Percentiles rank a stretch among this genome's conserved stretches.
Conservation (phyloP, 2,888 invertebrate genomes). For the Gisinianus flammeolus region DNA sequence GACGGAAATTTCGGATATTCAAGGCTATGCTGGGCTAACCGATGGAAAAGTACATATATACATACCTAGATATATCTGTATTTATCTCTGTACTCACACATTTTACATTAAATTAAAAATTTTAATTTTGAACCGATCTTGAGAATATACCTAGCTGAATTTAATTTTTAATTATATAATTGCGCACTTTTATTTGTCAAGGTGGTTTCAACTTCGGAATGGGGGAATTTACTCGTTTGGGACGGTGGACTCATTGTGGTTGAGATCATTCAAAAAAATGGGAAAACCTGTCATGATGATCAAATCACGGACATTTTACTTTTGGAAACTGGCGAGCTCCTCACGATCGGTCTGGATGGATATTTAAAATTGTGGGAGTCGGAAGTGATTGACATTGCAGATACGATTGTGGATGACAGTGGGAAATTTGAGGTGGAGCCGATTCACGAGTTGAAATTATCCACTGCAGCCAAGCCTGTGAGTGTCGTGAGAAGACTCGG, state of each 20-base stretch:
- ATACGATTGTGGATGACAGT: slow-evolving; percentile 77
- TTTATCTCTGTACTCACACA: background rate
- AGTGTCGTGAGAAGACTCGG: slow-evolving; percentile 65
- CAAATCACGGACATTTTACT: slow-evolving; percentile 73
- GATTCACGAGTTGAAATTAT: slow-evolving; percentile 78
- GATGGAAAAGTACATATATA: slow-evolving; percentile 79
- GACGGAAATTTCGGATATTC: slow-evolving; percentile 88
- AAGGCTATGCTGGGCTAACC: slow-evolving; percentile 82
- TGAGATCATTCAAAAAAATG: slow-evolving; percentile 75
- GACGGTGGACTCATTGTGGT: slow-evolving; percentile 86
- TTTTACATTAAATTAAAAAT: too few species aligned
- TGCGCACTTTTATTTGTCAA: too few species aligned
- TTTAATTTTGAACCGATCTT: too few species aligned
- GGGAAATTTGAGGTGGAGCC: slow-evolving; percentile 83
- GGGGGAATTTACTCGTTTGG: slow-evolving; percentile 93
- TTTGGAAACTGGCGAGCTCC: slow-evolving; percentile 65
- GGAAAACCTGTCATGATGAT: slow-evolving; percentile 76
- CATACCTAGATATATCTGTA: too few species aligned
- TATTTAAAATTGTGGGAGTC: slow-evolving; percentile 86
- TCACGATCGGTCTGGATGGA: slow-evolving; percentile 74
- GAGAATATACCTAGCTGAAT: too few species aligned
- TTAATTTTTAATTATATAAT: background rate
- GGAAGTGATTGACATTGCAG: slow-evolving; percentile 86
- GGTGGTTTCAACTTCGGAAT: slow-evolving; percentile 84
- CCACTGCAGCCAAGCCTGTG: slow-evolving; percentile 65